A percentile compares a stretch with the other conserved stretches of the same genome.
Conservation (phyloP, 2,797 vertebrate genomes). For the Bovichtus variegatus region DNA sequence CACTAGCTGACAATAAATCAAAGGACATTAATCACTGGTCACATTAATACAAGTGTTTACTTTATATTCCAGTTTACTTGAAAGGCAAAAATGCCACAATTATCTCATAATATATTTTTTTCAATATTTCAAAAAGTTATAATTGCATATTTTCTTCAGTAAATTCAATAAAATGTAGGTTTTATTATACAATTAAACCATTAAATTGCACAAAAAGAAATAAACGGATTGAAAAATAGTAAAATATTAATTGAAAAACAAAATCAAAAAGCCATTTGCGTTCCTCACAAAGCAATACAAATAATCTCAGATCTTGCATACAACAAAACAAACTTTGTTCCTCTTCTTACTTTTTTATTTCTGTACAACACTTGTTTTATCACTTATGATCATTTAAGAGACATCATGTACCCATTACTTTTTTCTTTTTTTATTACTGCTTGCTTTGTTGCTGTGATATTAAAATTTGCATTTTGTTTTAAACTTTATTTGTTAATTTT, state of each 20-base stretch:
- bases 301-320: neutral
- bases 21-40: neutral
- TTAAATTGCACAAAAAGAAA: neutral
- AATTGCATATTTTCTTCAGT: neutral
- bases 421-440: neutral
- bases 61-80: neutral
- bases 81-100: neutral
- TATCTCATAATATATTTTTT: neutral
- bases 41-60: neutral
- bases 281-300: neutral
- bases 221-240: neutral
- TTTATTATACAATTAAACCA: neutral
- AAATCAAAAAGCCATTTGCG: neutral
- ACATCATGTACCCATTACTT: neutral
- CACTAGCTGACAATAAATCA: constrained; percentile 22
- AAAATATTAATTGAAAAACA: neutral
- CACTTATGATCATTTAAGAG: neutral
- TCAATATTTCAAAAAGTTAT: neutral
- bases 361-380: neutral
- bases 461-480: neutral
- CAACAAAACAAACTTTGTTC: neutral
- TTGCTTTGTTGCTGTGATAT: neutral
- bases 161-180: neutral
- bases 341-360: constrained; percentile 5
- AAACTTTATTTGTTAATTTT: neutral